phyloP scores from a whole-genome alignment of 2,888 invertebrate species.

The Polia nebulosa region DNA sequence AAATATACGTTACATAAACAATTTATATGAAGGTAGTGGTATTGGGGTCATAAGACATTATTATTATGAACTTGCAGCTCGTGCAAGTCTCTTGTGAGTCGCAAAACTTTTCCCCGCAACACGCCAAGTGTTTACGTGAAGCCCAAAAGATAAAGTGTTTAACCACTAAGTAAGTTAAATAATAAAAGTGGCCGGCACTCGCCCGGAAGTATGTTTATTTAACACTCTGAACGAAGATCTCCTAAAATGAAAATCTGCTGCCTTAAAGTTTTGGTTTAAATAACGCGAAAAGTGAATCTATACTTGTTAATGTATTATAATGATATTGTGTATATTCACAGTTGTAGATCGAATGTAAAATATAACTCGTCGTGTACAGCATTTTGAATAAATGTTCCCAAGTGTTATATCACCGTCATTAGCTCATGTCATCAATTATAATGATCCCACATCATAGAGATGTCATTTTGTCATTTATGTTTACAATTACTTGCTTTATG shows the following conservation, averaged over 20 bases:
- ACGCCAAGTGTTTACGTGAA: slow-evolving; percentile 37
- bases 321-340: slow-evolving; percentile 41
- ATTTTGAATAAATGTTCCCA: slow-evolving; percentile 57
- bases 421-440: slow-evolving; percentile 30
- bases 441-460: slow-evolving; percentile 44
- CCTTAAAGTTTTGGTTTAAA: slow-evolving; percentile 25
- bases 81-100: slow-evolving; percentile 15
- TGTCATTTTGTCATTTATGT: slow-evolving; percentile 53
- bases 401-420: slow-evolving; percentile 47
- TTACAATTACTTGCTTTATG: slow-evolving; percentile 61
- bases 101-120: slow-evolving; percentile 27
- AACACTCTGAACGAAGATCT: slow-evolving; percentile 26
- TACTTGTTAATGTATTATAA: slow-evolving; percentile 31
- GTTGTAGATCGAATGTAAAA: slow-evolving; percentile 42
- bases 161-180: slow-evolving; percentile 40
- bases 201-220: slow-evolving; percentile 16
- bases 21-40: slow-evolving; percentile 12
- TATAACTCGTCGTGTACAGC: slow-evolving; percentile 44
- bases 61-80: slow-evolving; percentile 21
- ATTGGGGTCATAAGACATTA: slow-evolving; percentile 1
- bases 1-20: slow-evolving; percentile 35
- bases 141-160: slow-evolving; percentile 29
- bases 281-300: slow-evolving; percentile 26
- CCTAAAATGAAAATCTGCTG: slow-evolving; percentile 14
- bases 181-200: slow-evolving; percentile 22